These are phyloP conservation scores for Myotis myotis DNA, from an alignment of 2,797 vertebrate species.

Conservation along the genomic window DNA sequence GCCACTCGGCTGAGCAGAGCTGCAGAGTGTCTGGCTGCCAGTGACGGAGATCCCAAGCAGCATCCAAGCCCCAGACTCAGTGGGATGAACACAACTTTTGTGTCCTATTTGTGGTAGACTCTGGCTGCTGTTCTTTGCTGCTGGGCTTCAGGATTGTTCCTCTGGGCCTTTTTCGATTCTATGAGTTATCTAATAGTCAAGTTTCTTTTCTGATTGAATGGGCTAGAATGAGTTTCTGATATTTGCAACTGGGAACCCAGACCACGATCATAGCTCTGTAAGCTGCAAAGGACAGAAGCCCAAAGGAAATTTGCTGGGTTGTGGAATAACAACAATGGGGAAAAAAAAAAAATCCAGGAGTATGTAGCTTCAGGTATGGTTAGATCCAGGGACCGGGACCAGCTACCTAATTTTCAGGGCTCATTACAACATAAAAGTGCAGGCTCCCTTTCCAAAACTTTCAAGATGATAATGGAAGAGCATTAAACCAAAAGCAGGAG, in stretches of 20 bases:
- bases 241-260: neutral
- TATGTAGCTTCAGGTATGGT: neutral
- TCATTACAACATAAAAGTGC: neutral
- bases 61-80: neutral
- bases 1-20: neutral
- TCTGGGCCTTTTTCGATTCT: neutral
- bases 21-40: neutral
- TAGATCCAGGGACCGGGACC: no score
- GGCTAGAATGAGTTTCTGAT: neutral
- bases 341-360: neutral
- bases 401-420: neutral
- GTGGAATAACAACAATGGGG: neutral
- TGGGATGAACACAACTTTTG: fast-evolving
- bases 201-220: neutral
- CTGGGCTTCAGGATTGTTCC: neutral
- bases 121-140: neutral
- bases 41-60: neutral
- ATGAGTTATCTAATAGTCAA: neutral
- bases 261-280: neutral
- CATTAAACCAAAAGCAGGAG: neutral
- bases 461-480: neutral
- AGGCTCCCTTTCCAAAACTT: neutral
- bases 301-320: neutral
- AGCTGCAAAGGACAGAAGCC: neutral
- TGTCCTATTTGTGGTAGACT: neutral